Conservation (phyloP, 1,140 invertebrate species). For the Helicorthomorpha holstii region DNA sequence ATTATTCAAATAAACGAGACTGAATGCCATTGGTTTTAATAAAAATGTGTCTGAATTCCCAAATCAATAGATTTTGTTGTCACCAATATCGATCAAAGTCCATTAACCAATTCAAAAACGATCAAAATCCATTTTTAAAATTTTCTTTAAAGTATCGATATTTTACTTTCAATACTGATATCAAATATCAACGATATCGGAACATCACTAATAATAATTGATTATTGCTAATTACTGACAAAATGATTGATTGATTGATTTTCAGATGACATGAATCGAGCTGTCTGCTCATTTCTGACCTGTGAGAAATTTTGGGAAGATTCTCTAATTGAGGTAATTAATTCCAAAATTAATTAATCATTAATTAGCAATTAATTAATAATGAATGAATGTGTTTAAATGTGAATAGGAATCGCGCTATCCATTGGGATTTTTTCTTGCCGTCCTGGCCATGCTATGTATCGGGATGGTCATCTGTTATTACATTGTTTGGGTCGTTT, state of each 20-base stretch:
- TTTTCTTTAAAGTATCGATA: background rate
- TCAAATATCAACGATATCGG: too few relatives aligned
- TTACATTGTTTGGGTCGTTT: slow-evolving; percentile 74
- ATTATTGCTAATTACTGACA: background rate
- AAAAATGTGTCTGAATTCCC: too few relatives aligned
- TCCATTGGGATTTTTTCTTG: slow-evolving; percentile 55
- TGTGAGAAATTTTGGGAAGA: slow-evolving; percentile 77
- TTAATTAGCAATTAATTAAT: too few relatives aligned
- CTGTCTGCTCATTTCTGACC: slow-evolving; percentile 76
- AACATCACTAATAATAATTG: too few relatives aligned
- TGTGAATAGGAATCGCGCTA: slow-evolving; percentile 41
- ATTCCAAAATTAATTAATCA: background rate
- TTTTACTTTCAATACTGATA: background rate
- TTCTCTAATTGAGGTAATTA: slow-evolving; percentile 43
- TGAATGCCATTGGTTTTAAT: too few relatives aligned
- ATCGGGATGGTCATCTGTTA: slow-evolving; percentile 68
- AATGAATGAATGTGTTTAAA: background rate
- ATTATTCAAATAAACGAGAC: too few relatives aligned
- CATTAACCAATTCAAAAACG: too few relatives aligned
- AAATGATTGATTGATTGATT: too few relatives aligned
- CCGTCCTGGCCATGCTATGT: slow-evolving; percentile 54
- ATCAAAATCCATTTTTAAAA: too few relatives aligned
- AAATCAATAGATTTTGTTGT: too few relatives aligned
- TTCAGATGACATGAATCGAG: slow-evolving; percentile 64
- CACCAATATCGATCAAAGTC: too few relatives aligned